These are phyloP conservation scores for Triops cancriformis DNA, from an alignment of 1,140 invertebrate species.

Conservation along the genomic window DNA sequence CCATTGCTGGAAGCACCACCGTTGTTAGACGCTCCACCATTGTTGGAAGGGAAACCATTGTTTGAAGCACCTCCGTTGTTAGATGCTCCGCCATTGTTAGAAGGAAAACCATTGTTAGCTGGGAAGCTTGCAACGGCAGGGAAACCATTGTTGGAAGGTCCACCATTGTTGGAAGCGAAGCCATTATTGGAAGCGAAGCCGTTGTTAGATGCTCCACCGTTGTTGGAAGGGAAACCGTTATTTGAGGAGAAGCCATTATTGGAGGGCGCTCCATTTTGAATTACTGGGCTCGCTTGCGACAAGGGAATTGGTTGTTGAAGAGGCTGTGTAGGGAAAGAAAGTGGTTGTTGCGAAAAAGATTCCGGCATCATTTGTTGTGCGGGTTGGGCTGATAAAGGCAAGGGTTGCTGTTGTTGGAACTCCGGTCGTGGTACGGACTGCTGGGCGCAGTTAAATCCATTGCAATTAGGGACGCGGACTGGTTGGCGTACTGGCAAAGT, in stretches of 20 bases:
- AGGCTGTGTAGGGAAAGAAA: too few relatives aligned
- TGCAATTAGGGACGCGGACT: neutral
- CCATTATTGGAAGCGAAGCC: neutral
- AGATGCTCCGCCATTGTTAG: neutral
- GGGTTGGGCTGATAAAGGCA: neutral
- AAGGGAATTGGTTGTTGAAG: too few relatives aligned
- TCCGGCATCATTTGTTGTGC: neutral
- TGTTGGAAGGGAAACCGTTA: too few relatives aligned
- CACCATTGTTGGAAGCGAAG: neutral
- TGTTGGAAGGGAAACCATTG: neutral
- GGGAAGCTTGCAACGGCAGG: too few relatives aligned
- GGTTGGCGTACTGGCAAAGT: neutral
- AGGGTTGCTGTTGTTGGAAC: neutral
- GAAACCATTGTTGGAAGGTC: neutral
- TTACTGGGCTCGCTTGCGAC: too few relatives aligned
- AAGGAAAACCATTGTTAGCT: neutral
- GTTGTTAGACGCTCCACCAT: neutral
- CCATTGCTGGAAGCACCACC: neutral
- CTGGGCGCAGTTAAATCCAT: neutral
- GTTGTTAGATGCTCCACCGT: neutral
- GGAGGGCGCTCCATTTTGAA: too few relatives aligned
- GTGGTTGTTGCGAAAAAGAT: neutral
- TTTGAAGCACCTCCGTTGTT: neutral
- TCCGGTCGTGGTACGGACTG: neutral
- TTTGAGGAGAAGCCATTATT: too few relatives aligned